Percentiles rank a stretch among this genome's conserved stretches.
phyloP scores from a whole-genome alignment of 2,113 vertebrate species.

The Gasterosteus aculeatus region DNA sequence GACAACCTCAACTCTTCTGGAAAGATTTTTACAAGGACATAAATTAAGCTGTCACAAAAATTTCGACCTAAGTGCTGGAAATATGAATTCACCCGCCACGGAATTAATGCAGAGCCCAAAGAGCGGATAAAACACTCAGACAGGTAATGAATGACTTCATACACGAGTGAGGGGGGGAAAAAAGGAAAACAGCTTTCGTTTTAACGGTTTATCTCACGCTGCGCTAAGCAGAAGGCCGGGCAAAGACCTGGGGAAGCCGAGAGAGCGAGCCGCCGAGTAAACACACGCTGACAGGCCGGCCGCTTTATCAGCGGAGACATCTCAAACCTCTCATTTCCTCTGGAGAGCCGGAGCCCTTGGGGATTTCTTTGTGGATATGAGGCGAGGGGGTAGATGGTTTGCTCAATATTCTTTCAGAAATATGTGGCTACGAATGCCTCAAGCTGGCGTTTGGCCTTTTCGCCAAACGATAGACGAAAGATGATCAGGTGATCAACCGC shows the following conservation, averaged over 20 bases:
- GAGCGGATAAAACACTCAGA: slow-evolving; percentile 35
- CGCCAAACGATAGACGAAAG: background rate
- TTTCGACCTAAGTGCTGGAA: slow-evolving; percentile 50
- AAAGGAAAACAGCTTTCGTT: slow-evolving; percentile 17
- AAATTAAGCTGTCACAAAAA: slow-evolving; percentile 35
- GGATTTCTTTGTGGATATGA: slow-evolving; percentile 36
- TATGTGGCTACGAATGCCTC: slow-evolving; percentile 9
- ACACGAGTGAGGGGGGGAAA: slow-evolving; percentile 40
- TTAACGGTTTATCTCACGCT: slow-evolving; percentile 63
- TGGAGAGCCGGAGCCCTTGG: slow-evolving; percentile 20
- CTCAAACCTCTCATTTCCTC: slow-evolving; percentile 71
- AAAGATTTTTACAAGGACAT: slow-evolving; percentile 43
- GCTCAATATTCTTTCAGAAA: slow-evolving; percentile 19
- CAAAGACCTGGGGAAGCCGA: slow-evolving; percentile 48
- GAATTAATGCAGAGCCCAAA: slow-evolving; percentile 45
- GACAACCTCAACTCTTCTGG: slow-evolving; percentile 36
- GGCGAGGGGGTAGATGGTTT: slow-evolving; percentile 15
- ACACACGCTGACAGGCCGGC: slow-evolving; percentile 57
- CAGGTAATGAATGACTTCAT: slow-evolving; percentile 60
- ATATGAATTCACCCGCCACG: slow-evolving; percentile 54
- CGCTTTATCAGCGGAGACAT: slow-evolving; percentile 41
- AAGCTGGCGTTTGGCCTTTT: slow-evolving; percentile 7
- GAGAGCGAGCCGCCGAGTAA: slow-evolving; percentile 55
- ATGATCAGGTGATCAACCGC: background rate
- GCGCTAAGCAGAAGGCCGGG: slow-evolving; percentile 52